Base-by-base conservation (phyloP, 2,113 vertebrate genomes). In the Salvelinus fontinalis region DNA sequence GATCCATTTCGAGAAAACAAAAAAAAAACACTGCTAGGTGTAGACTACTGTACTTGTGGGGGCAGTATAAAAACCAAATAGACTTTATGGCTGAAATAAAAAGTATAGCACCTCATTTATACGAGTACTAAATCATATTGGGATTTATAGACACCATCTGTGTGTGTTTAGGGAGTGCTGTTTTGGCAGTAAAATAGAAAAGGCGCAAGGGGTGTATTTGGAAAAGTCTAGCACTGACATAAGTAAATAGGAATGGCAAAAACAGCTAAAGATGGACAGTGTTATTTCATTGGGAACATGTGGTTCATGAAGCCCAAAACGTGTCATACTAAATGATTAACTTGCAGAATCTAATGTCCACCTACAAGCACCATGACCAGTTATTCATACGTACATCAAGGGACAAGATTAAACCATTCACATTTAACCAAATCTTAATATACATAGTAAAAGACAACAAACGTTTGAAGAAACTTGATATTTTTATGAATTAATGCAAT, bases 401-500 rank as follows among this genome's bases (percentile, higher is more conserved):
- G 16, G 3, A 18, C 13, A 4, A 14, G 51, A 16, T 16, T 5
- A 54, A 54, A 18, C 51, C 14, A 18, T 14, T 54, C 12, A 54
- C 51, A 44, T 44, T 16, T 5, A 18, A 54, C 51, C 16, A 54
- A 54, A 18, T 54, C 51, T 18, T 54, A 4, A 54, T 54, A 18
- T 54, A 3, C 16, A 13, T 65, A 27, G 39, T 57, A 44, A 44
- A 64, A 54, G 13, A 64, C 64, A 68, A 9, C 64, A 68, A 44
- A 44, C 34, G 29, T 18, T 44, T 71, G 68, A 22, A 75, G 59
- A 82, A 82, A 70, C 39, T 44, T 44, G 9, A 44, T 77, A 82
- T 88, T 90, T 92, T 93, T 94, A 92, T 93, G 93, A 90, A 92
- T 92, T 90, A 93, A 94, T 85, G 93, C 93, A 94, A 93, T 92